Evolutionary conservation across 2,797 vertebrate genomes (phyloP), one percentile per base, ranked within the genome.

Genomic region (Mergus octosetaceus): DNA sequence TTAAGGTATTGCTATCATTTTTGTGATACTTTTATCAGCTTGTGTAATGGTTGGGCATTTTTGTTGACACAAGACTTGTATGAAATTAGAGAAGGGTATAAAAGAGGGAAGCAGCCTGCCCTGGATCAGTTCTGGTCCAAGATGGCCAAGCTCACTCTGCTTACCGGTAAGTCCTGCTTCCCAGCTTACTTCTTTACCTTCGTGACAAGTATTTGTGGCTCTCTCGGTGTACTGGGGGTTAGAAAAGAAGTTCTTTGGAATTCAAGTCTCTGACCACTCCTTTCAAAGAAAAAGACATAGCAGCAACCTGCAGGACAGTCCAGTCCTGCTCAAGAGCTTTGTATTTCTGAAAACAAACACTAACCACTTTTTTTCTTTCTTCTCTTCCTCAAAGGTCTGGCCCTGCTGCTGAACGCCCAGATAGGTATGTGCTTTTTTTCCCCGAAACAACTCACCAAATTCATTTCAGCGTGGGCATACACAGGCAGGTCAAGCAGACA

Each of bases 321-420:
- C 4, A 19, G 54, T 56, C 54, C 54, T 56, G 54, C 28, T 32
- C 17, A 56, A 56, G 17, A 56, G 54, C 58, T 49, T 25, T 49
- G 49, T 49, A 60, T 36, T 61, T 61, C 58, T 16, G 11, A 49
- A 49, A 13, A 49, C 49, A 49, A 49, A 25, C 4, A 49, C 49
- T 49, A 49, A 13, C 13, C 49, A 24, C 22, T 30, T 47, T 58
- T 58, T 85, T 82, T 77, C 77, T 66, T 70, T 86, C 24, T 49
- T 49, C 13, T 49, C 24, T 49, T 49, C 22, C 24, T 25, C 49
- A 18, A 20, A 98, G 98, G 95, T 79, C 89, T 98, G 96, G 97
- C 93, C 51, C 79, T 98, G 92, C 92, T 98, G 95, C 96, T 98
- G 80, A 96, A 97, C 32, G 90, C 86, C 57, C 97, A 98, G 97